Conservation (phyloP, 2,113 vertebrate species). For the Deroptyus accipitrinus region DNA sequence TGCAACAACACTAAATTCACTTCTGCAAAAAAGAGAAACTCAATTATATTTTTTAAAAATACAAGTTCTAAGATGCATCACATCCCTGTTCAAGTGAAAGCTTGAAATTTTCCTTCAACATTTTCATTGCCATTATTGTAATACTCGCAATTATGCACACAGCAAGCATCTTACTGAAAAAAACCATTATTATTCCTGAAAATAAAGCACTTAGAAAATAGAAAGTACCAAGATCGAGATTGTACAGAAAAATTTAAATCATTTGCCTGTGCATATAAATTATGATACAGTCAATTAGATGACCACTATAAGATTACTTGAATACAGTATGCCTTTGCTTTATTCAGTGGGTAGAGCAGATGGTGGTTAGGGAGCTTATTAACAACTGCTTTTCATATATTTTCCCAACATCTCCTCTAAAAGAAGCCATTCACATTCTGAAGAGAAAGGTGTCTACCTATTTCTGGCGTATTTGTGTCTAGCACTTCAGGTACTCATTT, state of each 20-base stretch:
- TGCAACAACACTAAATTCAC: slow-evolving; percentile 79
- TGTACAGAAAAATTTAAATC: neutral
- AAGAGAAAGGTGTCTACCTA: neutral
- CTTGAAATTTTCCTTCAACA: neutral
- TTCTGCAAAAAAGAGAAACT: slow-evolving; percentile 62
- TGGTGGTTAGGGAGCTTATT: neutral
- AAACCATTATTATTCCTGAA: neutral
- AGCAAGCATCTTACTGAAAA: slow-evolving; percentile 36
- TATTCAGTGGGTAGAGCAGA: neutral
- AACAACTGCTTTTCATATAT: neutral
- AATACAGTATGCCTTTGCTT: neutral
- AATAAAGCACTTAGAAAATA: neutral
- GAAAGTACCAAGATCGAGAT: neutral
- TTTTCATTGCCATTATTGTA: neutral
- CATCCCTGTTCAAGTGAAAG: neutral
- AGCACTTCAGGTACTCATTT: neutral
- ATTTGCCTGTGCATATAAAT: neutral
- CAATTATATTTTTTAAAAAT: slow-evolving; percentile 32
- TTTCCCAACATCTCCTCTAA: neutral
- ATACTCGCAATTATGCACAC: slow-evolving; percentile 39
- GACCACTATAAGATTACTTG: neutral
- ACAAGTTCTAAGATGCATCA: slow-evolving; percentile 6
- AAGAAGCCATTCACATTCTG: neutral
- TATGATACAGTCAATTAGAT: neutral
- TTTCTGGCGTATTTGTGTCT: neutral